Percentiles rank a stretch among this genome's conserved stretches.
Evolutionary conservation across 1,140 invertebrate genomes (phyloP).

Genomic region (Riptortus pedestris): DNA sequence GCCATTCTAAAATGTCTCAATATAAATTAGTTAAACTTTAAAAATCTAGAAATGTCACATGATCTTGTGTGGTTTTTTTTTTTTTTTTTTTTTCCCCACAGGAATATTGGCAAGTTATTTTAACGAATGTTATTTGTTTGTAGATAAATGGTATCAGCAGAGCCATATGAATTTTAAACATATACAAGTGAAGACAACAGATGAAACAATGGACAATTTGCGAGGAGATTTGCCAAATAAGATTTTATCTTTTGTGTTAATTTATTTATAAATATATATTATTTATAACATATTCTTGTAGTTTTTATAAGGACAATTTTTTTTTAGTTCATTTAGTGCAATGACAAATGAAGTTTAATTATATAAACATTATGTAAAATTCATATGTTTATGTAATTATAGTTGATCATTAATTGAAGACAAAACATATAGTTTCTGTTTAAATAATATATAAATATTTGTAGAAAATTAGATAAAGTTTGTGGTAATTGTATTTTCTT

Average conservation of each 20-base stretch:
- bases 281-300: constrained; percentile 9
- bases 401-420: not conserved
- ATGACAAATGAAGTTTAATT: no score
- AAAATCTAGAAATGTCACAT: no score
- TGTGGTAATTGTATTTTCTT: not conserved
- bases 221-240: not conserved
- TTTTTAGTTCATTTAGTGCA: constrained; percentile 3
- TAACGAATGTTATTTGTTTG: no score
- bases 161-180: no score
- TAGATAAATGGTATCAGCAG: no score
- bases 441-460: constrained; percentile 4
- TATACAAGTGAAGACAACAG: not conserved
- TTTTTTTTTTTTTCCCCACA: no score
- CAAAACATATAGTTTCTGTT: no score
- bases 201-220: not conserved
- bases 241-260: constrained; percentile 2
- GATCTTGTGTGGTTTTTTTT: no score
- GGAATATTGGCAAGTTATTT: no score
- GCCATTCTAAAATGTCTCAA: no score
- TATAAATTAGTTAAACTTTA: no score
- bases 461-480: constrained; percentile 3
- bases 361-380: no score
- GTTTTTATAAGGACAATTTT: constrained; percentile 8
- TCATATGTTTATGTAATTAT: not conserved
- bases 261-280: constrained; percentile 7